A percentile compares a stretch with the other conserved stretches of the same genome.
These are phyloP conservation scores for Drosophila demipolita DNA, from an alignment of 2,888 invertebrate genomes.

Conservation along the genomic window DNA sequence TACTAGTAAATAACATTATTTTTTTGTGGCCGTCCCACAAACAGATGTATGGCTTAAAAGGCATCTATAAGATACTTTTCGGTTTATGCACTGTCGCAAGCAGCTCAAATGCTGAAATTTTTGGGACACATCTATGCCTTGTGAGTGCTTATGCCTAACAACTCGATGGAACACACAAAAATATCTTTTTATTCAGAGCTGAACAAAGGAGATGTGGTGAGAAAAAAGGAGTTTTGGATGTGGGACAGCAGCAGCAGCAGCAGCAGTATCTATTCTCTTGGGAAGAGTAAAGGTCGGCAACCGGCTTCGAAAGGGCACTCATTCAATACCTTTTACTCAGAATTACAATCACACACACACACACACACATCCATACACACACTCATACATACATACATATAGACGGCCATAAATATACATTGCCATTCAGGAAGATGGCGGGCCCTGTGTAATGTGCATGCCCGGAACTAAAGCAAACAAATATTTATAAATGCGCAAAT, in stretches of 20 bases:
- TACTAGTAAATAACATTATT: neutral
- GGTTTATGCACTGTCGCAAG: constrained; percentile 49
- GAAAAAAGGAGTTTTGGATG: constrained; percentile 36
- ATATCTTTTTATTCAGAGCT: constrained; percentile 29
- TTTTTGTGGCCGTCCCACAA: constrained; percentile 5
- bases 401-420: constrained; percentile 25
- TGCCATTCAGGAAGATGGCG: constrained; percentile 30
- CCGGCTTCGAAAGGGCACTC: constrained; percentile 44
- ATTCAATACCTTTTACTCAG: constrained; percentile 66
- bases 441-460: constrained; percentile 68
- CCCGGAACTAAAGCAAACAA: constrained; percentile 73
- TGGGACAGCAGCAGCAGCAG: constrained; percentile 22
- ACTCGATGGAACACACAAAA: constrained; percentile 49
- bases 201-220: constrained; percentile 65
- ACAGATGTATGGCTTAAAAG: constrained; percentile 37
- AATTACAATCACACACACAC: constrained; percentile 36
- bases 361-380: constrained; percentile 13
- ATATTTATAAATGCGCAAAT: constrained; percentile 81
- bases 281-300: constrained; percentile 65
- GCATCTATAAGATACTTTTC: constrained; percentile 42
- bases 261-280: constrained; percentile 23
- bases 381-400: constrained; percentile 20
- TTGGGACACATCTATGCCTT: constrained; percentile 62
- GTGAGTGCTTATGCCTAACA: constrained; percentile 76
- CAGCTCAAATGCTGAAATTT: constrained; percentile 72